These are phyloP conservation scores for Caenorhabditis becei DNA, from an alignment of 2,888 invertebrate species.

Conservation along the genomic window DNA sequence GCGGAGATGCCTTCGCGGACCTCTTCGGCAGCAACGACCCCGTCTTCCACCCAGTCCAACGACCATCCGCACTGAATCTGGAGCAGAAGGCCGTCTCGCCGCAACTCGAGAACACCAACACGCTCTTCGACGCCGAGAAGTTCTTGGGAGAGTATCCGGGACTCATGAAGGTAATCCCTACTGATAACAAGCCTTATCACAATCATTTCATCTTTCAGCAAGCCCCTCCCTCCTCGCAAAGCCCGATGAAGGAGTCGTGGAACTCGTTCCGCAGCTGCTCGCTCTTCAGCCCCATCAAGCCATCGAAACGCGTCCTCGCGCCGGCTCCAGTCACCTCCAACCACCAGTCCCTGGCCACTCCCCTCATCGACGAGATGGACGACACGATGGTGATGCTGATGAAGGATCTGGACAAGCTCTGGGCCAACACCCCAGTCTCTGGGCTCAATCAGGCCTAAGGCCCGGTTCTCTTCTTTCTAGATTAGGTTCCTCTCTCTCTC, in stretches of 20 bases:
- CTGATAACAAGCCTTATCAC: not conserved
- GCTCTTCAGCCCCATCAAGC: slow-evolving; percentile 52
- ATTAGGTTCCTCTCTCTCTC: not conserved
- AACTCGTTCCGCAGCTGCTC: slow-evolving; percentile 55
- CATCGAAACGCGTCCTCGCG: slow-evolving; percentile 29
- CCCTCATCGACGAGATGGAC: slow-evolving; percentile 36
- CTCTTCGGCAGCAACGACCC: slow-evolving; percentile 26
- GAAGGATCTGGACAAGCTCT: slow-evolving; percentile 70
- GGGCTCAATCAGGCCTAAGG: slow-evolving; percentile 50
- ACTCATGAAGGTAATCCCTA: slow-evolving; percentile 8
- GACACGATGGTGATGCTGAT: slow-evolving; percentile 60
- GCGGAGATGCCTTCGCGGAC: slow-evolving; percentile 38
- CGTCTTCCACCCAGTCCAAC: slow-evolving; percentile 26
- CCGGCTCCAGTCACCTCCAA: slow-evolving; percentile 8
- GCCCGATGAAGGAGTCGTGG: slow-evolving; percentile 48
- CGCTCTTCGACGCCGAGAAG: slow-evolving; percentile 18
- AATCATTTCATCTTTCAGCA: slow-evolving; percentile 11
- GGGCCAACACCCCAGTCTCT: slow-evolving; percentile 57
- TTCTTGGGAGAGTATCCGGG: slow-evolving; percentile 14
- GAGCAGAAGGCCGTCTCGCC: slow-evolving; percentile 49
- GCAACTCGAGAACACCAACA: slow-evolving; percentile 29
- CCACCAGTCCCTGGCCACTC: slow-evolving; percentile 13
- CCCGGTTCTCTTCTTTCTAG: not conserved
- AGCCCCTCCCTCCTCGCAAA: slow-evolving; percentile 16
- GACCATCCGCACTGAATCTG: slow-evolving; percentile 52